These are phyloP conservation scores for Aurelia sp. DNA, from an alignment of 30 jellyfish, hydroid and myxozoan genomes.

Conservation along the genomic window DNA sequence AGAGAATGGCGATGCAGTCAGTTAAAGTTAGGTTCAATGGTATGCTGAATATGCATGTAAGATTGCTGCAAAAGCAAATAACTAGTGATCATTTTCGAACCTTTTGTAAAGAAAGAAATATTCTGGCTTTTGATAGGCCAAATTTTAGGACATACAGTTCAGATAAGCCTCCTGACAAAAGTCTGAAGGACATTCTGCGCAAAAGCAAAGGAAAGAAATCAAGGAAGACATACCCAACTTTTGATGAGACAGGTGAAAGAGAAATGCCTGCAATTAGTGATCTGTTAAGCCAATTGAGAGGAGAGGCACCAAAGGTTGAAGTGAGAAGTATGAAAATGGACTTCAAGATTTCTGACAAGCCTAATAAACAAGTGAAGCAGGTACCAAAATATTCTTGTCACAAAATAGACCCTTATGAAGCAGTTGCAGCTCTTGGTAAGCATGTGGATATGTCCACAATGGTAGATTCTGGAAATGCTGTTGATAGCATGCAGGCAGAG, in stretches of 20 bases:
- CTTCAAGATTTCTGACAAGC: not conserved
- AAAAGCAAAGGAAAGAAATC: not conserved
- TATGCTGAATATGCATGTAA: no score
- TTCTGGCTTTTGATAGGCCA: no score
- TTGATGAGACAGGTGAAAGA: not conserved
- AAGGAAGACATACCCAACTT: not conserved
- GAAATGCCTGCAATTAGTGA: no score
- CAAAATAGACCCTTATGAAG: conserved; percentile 8
- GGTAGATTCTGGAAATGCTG: not conserved
- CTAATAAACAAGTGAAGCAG: not conserved
- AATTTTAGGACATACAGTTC: not conserved
- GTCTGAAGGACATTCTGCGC: not conserved
- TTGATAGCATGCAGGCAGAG: not conserved
- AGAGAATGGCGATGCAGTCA: no score
- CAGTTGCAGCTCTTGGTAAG: conserved; percentile 42
- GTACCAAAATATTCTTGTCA: not conserved
- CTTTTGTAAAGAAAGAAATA: no score
- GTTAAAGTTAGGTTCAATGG: no score
- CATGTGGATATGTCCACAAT: not conserved
- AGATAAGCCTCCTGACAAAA: not conserved
- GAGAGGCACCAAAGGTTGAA: no score
- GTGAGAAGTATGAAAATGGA: no score
- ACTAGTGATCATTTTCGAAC: no score
- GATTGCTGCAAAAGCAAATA: no score
- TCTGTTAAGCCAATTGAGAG: no score